Evolutionary conservation across 2,113 vertebrate species (phyloP).

Genomic region (Jaculus jaculus): DNA sequence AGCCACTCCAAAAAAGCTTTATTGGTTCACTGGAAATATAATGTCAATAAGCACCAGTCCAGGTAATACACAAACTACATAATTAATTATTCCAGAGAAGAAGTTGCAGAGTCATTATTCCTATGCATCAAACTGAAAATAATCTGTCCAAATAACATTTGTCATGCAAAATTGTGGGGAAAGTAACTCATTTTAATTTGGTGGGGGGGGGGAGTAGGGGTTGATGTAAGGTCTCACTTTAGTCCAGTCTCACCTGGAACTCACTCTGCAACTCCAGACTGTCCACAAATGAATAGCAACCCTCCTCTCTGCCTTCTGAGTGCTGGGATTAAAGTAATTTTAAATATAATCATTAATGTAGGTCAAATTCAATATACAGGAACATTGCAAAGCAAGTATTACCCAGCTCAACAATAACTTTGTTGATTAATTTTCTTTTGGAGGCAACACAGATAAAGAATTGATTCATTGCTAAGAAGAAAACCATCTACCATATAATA

Average conservation of each 20-base stretch:
- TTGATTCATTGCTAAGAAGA: not conserved
- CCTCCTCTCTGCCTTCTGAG: too few species aligned
- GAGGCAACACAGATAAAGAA: not conserved
- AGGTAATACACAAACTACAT: slow-evolving; percentile 11
- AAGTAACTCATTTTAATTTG: slow-evolving; percentile 26
- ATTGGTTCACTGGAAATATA: slow-evolving; percentile 30
- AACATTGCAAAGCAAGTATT: not conserved
- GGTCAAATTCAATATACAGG: slow-evolving; percentile 32
- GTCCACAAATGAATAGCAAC: too few species aligned
- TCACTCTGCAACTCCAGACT: too few species aligned
- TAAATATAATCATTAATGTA: not conserved
- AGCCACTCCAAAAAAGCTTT: not conserved
- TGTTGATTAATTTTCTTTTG: not conserved
- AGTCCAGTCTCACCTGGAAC: too few species aligned
- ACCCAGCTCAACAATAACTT: not conserved
- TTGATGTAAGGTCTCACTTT: too few species aligned
- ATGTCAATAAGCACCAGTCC: not conserved
- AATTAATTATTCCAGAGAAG: not conserved
- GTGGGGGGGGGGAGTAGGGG: too few species aligned
- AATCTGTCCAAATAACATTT: slow-evolving; percentile 28
- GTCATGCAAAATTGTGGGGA: not conserved
- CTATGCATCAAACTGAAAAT: not conserved
- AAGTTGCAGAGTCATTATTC: not conserved
- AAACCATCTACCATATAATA: not conserved
- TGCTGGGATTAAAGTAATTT: too few species aligned